Evolutionary conservation across 2,797 vertebrate species (phyloP).

Genomic region (Gallinago stenura): DNA sequence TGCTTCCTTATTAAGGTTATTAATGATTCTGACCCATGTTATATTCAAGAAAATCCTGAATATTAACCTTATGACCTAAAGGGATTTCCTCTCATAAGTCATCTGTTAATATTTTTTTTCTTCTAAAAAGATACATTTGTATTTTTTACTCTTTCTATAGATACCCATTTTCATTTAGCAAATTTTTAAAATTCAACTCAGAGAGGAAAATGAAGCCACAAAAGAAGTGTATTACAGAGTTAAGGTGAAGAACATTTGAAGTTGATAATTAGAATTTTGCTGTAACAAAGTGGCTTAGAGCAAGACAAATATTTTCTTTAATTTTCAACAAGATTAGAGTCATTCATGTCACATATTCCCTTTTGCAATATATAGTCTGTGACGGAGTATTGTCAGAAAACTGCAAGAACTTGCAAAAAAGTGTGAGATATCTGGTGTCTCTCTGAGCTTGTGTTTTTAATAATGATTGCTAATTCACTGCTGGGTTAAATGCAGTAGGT

Average conservation of each 20-base stretch:
- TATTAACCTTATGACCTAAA: conserved; percentile 26
- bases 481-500: neutral
- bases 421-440: neutral
- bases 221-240: neutral
- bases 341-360: neutral
- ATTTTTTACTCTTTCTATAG: neutral
- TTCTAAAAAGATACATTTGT: neutral
- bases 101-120: neutral
- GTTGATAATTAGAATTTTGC: neutral
- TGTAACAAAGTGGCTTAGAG: neutral
- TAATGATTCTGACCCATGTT: neutral
- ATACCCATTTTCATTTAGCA: neutral
- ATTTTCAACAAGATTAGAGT: neutral
- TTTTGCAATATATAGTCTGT: neutral
- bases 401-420: neutral
- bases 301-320: neutral
- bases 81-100: neutral
- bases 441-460: neutral
- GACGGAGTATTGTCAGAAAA: neutral
- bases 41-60: conserved; percentile 24
- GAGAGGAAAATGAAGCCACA: neutral
- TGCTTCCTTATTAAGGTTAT: conserved; percentile 29
- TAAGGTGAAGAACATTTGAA: neutral
- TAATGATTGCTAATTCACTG: neutral
- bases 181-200: neutral